Evolutionary conservation across 2,113 vertebrate genomes (phyloP).

Genomic region (Ailuropoda melanoleuca): DNA sequence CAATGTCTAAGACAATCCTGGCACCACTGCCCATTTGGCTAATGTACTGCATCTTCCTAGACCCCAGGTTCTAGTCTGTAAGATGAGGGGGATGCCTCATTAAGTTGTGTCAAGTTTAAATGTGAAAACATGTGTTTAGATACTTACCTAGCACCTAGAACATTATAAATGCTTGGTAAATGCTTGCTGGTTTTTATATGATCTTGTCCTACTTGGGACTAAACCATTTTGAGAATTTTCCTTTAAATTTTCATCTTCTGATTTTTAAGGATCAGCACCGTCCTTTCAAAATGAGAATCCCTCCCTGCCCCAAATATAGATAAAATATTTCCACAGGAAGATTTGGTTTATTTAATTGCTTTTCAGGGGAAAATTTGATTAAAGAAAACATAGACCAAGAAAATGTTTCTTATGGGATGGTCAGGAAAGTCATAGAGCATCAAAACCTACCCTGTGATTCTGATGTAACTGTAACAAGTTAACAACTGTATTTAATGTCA

Average conservation of each 20-base stretch:
- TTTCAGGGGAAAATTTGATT: not conserved
- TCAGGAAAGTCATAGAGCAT: not conserved
- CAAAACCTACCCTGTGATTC: not conserved
- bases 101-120: not conserved
- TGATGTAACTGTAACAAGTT: not conserved
- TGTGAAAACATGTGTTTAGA: not conserved
- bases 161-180: not conserved
- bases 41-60: not conserved
- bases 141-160: not conserved
- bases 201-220: not conserved
- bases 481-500: not conserved
- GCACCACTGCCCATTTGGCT: not conserved
- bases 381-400: not conserved
- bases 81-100: not conserved
- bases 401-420: not conserved
- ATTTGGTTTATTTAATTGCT: not conserved
- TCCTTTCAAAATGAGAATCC: not conserved
- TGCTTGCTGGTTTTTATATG: not conserved
- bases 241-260: not conserved
- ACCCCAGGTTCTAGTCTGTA: not conserved
- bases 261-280: not conserved
- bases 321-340: not conserved
- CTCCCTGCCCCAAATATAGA: not conserved
- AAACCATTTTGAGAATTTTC: not conserved
- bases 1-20: not conserved